Conservation (phyloP, 53 echinoderm and acorn worm genomes). For the Patiria pectinifera region DNA sequence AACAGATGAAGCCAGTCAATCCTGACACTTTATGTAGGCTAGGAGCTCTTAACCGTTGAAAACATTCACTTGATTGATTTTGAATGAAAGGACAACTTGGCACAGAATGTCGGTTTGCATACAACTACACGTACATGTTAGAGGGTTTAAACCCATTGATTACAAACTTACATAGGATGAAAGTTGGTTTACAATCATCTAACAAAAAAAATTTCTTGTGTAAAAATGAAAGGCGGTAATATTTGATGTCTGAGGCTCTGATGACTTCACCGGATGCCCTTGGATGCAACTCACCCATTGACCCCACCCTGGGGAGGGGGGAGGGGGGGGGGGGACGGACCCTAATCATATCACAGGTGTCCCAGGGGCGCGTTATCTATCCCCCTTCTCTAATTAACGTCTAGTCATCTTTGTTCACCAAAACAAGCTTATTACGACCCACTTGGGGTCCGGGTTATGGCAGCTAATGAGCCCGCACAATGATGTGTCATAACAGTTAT, state of each 20-base stretch:
- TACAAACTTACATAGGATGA: too few species aligned
- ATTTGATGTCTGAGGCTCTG: background rate
- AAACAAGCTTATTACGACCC: constrained; percentile 14
- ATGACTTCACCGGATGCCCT: background rate
- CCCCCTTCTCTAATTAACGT: constrained; percentile 31
- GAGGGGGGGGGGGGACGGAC: background rate
- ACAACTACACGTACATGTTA: too few species aligned
- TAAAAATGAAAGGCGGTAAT: too few species aligned
- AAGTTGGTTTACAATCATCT: too few species aligned
- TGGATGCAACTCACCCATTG: constrained; percentile 51
- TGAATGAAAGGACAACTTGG: too few species aligned
- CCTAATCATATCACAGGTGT: constrained; percentile 41
- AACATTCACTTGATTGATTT: too few species aligned
- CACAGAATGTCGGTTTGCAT: too few species aligned
- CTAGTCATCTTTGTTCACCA: constrained; percentile 39
- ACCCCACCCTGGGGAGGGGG: constrained; percentile 8
- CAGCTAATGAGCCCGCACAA: constrained; percentile 41
- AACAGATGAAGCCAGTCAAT: too few species aligned
- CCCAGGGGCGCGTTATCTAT: constrained; percentile 31
- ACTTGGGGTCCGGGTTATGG: constrained; percentile 24
- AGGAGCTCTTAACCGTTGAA: too few species aligned
- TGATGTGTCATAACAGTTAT: constrained; percentile 62
- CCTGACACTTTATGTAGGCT: too few species aligned
- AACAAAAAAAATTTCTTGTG: too few species aligned
- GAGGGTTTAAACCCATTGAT: too few species aligned